Conservation (phyloP, 1,140 invertebrate species). For the fruit fly (Drosophila melanogaster) region Release_6_plus_ISO1_MT NT_037436.4:19658001-19658500, state of each 20-base stretch:
- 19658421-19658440: constrained; percentile 32
- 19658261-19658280: constrained; percentile 52
- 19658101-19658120: constrained; percentile 64
- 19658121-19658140: constrained; percentile 28
- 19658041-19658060: constrained; percentile 20
- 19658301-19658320: constrained; percentile 82
- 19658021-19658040: constrained; percentile 60
- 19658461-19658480: constrained; percentile 50
- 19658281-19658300: constrained; percentile 74
- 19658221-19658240: constrained; percentile 4
- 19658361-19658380: constrained; percentile 43
- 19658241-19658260: constrained; percentile 13
- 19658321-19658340: constrained; percentile 79
- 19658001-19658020: constrained; percentile 43
- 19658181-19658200: background rate
- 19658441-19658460: constrained; percentile 33
- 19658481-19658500: constrained; percentile 65
- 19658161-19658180: constrained; percentile 11
- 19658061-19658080: constrained; percentile 28
- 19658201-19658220: constrained; percentile 16
- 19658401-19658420: constrained; percentile 82
- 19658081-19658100: constrained; percentile 71
- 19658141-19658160: constrained; percentile 36
- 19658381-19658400: constrained; percentile 31
- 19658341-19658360: constrained; percentile 58